phyloP scores from a whole-genome alignment of 2,113 vertebrate species.

The Ictalurus punctatus region DNA sequence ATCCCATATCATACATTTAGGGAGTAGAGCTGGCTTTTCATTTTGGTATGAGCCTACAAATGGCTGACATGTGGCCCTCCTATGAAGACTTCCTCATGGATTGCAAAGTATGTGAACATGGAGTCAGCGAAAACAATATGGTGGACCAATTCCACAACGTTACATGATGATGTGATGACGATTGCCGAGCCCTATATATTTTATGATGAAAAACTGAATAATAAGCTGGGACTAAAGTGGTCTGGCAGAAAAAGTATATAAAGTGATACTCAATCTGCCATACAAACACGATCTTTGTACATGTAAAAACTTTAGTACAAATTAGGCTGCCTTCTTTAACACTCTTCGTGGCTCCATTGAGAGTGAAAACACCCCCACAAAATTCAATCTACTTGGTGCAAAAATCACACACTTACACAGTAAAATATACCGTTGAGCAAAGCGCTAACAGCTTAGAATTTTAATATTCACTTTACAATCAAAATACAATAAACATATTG shows the following conservation, averaged over 20 bases:
- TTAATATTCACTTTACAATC: neutral
- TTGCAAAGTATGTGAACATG: neutral
- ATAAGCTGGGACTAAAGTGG: neutral
- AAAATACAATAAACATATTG: neutral
- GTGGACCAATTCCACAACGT: no score
- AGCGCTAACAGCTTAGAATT: neutral
- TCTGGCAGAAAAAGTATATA: neutral
- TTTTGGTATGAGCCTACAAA: neutral
- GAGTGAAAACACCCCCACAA: neutral
- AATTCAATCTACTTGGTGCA: neutral
- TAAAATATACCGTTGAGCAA: neutral
- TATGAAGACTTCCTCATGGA: neutral
- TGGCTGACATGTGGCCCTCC: no score
- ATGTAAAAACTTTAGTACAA: neutral
- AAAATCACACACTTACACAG: neutral
- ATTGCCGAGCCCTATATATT: neutral
- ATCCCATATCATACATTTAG: no score
- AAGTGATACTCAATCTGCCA: neutral
- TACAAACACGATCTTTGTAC: neutral
- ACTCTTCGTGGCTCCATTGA: neutral
- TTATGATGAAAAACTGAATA: neutral
- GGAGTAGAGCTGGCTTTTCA: neutral
- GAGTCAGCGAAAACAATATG: neutral
- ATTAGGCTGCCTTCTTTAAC: neutral
- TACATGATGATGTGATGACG: no score